Conservation (phyloP, 2,113 vertebrate species). For the Daubentonia madagascariensis region DNA sequence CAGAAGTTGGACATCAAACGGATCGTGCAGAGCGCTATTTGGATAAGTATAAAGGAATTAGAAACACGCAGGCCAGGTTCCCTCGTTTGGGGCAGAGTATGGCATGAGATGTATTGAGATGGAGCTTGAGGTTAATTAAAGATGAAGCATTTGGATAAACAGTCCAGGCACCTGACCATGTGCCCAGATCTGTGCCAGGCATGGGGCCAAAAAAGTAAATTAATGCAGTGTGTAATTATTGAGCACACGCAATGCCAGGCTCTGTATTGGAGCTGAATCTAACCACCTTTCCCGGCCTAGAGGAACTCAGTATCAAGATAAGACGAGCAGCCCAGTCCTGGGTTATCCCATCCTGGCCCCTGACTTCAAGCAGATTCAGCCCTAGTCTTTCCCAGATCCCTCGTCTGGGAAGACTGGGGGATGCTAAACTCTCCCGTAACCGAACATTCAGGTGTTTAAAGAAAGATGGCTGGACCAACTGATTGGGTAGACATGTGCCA, state of each 20-base stretch:
- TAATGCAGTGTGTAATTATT: slow-evolving; percentile 42
- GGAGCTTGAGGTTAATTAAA: slow-evolving; percentile 69
- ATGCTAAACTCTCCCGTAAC: neutral
- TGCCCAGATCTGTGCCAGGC: slow-evolving; percentile 72
- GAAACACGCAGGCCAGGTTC: slow-evolving; percentile 71
- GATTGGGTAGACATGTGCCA: neutral
- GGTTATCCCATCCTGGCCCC: neutral
- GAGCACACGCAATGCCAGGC: neutral
- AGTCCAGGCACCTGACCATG: slow-evolving; percentile 56
- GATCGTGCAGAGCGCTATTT: slow-evolving; percentile 31
- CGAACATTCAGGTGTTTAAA: neutral
- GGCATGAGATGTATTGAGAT: slow-evolving; percentile 47
- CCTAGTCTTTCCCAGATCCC: neutral
- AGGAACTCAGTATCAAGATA: neutral
- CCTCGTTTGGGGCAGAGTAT: slow-evolving; percentile 56
- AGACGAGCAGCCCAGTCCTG: neutral
- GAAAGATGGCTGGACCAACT: neutral
- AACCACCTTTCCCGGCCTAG: neutral
- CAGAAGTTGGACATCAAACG: slow-evolving; percentile 70
- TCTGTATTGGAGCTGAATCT: neutral
- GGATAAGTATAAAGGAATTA: slow-evolving; percentile 79
- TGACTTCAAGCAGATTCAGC: neutral
- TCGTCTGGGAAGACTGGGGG: neutral
- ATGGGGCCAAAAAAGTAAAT: slow-evolving; percentile 48
- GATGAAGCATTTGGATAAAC: slow-evolving; percentile 63